Percentiles rank a stretch among this genome's conserved stretches.
phyloP scores from a whole-genome alignment of 1,140 invertebrate species.

The Lysiphlebus fabarum region DNA sequence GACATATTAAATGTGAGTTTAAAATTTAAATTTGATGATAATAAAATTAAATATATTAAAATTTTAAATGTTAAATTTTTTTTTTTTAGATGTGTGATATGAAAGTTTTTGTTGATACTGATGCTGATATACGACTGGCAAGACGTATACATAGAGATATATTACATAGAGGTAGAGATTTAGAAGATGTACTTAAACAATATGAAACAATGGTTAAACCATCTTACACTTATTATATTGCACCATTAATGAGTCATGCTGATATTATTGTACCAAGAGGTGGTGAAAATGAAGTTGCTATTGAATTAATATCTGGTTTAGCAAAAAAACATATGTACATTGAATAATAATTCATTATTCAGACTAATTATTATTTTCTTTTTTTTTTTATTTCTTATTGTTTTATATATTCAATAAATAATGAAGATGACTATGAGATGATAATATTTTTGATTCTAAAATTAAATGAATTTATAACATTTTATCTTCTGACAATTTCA shows the following conservation, averaged over 20 bases:
- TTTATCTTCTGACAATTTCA: too few species aligned
- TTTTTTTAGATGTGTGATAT: slow-evolving; percentile 76
- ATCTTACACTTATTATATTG: slow-evolving; percentile 95
- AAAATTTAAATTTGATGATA: not conserved
- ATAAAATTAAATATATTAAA: not conserved
- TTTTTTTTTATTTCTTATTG: too few species aligned
- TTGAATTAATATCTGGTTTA: slow-evolving; percentile 74
- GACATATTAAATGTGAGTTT: slow-evolving; percentile 71
- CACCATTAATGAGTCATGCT: slow-evolving; percentile 85
- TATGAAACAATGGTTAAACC: slow-evolving; percentile 96
- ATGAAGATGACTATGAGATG: too few species aligned
- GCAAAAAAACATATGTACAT: too few species aligned
- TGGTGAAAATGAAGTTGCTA: slow-evolving; percentile 95
- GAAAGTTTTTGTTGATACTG: slow-evolving; percentile 98
- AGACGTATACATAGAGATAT: slow-evolving; percentile 80
- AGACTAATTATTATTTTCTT: too few species aligned
- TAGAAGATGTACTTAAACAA: slow-evolving; percentile 93
- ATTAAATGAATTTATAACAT: too few species aligned
- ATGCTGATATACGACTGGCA: slow-evolving; percentile 92
- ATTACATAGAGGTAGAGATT: slow-evolving; percentile 89
- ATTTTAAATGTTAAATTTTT: too few species aligned
- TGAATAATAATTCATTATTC: too few species aligned
- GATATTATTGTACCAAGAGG: slow-evolving; percentile 89
- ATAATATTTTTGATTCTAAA: too few species aligned
- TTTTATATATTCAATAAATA: too few species aligned